Base-by-base conservation (phyloP, 2,113 vertebrate genomes). In the Tyrannus savana region DNA sequence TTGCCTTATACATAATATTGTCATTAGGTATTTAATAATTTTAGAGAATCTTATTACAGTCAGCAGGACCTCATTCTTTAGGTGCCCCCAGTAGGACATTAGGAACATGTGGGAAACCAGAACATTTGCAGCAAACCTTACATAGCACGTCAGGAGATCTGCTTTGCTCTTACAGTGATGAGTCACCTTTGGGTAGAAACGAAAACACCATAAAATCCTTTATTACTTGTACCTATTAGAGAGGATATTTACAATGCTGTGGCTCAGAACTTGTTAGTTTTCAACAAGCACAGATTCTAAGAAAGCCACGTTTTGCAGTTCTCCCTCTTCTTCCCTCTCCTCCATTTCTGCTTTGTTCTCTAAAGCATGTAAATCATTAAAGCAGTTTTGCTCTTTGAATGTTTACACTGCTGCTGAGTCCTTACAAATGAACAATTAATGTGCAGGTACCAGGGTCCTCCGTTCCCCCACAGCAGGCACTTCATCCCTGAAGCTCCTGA, bases 21-120 rank as follows among this genome's bases (percentile, higher is more conserved):
- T 66, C 81, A 83, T 87, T 95, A 94, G 75, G n/a, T 55, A 76
- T 91, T 84, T 90, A 93, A 94, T 91, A 80, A 93, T 94, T 96
- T 84, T 73, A 47, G 47, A 80, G 49, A 83, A 23, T 83, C 90
- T 91, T 87, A 94, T 97, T 96, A 69, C 42, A 95, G 66, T 87
- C 86, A 93, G 90, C 74, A 87, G 83, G 91, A 92, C 91, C 92
- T 89, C 46, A 74, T 82, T 89, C 56, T 82, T 69, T 64, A 53
- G 76, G 39, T 89, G 76, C 19, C 66, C 66, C 30, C 64, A 67
- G 75, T 59, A 87, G 49, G 60, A 87, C 58, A 67, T 76, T 66
- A 92, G 56, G 73, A 92, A 90, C 31, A 47, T 30, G 68, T 19
- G 84, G 73, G 76, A 83, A 94, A 89, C 10, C n/a, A 75, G 75